Percentiles rank a stretch among this genome's conserved stretches.
phyloP scores from a whole-genome alignment of 2,113 vertebrate species.

The Strigops habroptila region DNA sequence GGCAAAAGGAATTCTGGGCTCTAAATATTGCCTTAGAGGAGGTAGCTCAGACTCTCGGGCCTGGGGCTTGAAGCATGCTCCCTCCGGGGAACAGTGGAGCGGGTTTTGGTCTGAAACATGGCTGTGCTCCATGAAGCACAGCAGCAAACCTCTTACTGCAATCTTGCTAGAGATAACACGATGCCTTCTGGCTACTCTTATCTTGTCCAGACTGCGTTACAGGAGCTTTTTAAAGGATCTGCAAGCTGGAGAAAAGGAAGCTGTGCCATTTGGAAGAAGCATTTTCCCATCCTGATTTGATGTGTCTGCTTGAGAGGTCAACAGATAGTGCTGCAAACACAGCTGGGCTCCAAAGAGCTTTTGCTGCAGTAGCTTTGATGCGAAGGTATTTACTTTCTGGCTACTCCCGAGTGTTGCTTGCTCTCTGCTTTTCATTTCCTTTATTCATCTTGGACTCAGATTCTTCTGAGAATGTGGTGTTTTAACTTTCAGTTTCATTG shows the following conservation, averaged over 20 bases:
- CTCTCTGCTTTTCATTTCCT: neutral
- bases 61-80: neutral
- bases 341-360: neutral
- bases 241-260: neutral
- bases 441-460: neutral
- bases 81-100: neutral
- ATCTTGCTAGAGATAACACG: neutral
- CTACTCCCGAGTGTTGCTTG: neutral
- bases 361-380: neutral
- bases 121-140: neutral
- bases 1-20: neutral
- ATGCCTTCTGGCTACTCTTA: neutral
- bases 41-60: neutral
- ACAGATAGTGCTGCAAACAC: neutral
- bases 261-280: neutral
- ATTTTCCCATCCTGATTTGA: neutral
- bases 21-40: neutral
- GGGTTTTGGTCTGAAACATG: neutral
- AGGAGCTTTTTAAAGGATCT: neutral
- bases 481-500: neutral
- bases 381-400: neutral
- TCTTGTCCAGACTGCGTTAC: neutral
- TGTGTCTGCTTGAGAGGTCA: neutral
- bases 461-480: neutral
- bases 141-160: neutral